Conservation (phyloP, 2,888 invertebrate genomes). For the Acronicta aceris region DNA sequence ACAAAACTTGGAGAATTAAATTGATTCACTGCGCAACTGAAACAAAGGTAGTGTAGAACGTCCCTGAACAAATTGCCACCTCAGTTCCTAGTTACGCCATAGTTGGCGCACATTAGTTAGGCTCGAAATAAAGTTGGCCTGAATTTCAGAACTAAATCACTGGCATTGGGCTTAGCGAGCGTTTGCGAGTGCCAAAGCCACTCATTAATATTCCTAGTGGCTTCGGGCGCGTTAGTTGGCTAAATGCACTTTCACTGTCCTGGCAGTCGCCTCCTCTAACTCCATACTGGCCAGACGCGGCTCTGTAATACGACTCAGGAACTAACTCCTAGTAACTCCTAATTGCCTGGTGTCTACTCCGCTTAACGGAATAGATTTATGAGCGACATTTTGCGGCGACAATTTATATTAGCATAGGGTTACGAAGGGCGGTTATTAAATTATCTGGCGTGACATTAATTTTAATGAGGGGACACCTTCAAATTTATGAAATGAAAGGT, state of each 20-base stretch:
- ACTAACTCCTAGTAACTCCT: slow-evolving; percentile 62
- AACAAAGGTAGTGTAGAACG: slow-evolving; percentile 42
- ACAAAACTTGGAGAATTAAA: slow-evolving; percentile 41
- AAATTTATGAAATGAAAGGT: slow-evolving; percentile 42
- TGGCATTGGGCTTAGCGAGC: slow-evolving; percentile 51
- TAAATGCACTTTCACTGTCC: slow-evolving; percentile 84
- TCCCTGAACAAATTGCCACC: slow-evolving; percentile 35
- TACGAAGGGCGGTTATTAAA: slow-evolving; percentile 63
- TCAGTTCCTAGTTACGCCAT: slow-evolving; percentile 20
- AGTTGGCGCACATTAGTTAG: slow-evolving; percentile 50
- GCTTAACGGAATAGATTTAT: slow-evolving; percentile 75
- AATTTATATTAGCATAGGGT: slow-evolving; percentile 65
- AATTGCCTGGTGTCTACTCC: slow-evolving; percentile 68
- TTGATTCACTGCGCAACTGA: slow-evolving; percentile 41
- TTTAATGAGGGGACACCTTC: slow-evolving; percentile 51
- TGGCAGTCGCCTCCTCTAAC: slow-evolving; percentile 61
- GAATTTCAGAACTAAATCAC: slow-evolving; percentile 54
- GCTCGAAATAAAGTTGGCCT: slow-evolving; percentile 55
- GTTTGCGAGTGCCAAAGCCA: slow-evolving; percentile 59
- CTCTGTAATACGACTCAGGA: slow-evolving; percentile 66
- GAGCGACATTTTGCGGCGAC: slow-evolving; percentile 66
- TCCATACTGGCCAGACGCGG: slow-evolving; percentile 62
- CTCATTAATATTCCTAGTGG: slow-evolving; percentile 82
- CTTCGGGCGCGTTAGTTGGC: slow-evolving; percentile 68
- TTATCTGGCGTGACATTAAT: slow-evolving; percentile 62